phyloP scores from a whole-genome alignment of 2,797 vertebrate genomes.

The Urocyon cinereoargenteus region DNA sequence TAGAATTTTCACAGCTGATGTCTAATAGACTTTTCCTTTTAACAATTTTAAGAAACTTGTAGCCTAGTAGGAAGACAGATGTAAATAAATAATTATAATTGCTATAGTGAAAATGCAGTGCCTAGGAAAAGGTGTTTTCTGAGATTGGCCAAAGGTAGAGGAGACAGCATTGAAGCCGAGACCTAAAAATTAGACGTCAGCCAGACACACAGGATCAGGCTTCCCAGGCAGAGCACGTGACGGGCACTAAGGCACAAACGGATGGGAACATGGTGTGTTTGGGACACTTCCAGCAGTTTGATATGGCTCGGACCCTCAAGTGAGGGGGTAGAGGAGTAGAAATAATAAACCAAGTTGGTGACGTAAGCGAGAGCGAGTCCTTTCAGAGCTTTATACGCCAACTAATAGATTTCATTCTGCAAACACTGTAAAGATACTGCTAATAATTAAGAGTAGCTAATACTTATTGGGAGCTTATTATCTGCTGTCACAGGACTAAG shows the following conservation, averaged over 20 bases:
- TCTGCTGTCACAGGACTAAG: not conserved
- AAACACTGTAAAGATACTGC: not conserved
- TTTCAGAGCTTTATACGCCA: not conserved
- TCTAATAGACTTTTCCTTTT: not conserved
- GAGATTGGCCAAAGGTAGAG: not conserved
- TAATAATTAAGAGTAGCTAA: not conserved
- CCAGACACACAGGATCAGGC: not conserved
- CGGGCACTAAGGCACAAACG: not conserved
- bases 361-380: not conserved
- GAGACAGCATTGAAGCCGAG: not conserved
- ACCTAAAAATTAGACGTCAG: not conserved
- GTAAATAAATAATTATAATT: not conserved
- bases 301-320: not conserved
- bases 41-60: not conserved
- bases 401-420: not conserved
- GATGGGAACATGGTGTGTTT: not conserved
- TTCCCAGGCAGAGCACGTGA: not conserved
- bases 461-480: not conserved
- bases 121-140: not conserved
- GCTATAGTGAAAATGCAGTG: not conserved
- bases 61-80: not conserved
- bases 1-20: conserved; percentile 39
- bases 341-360: not conserved
- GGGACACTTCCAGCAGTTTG: not conserved
- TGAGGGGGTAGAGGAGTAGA: not conserved